Evolutionary conservation across 2,888 invertebrate genomes (phyloP), one percentile per base, ranked within the genome.

Genomic region (Dasysyrphus albostriatus): DNA sequence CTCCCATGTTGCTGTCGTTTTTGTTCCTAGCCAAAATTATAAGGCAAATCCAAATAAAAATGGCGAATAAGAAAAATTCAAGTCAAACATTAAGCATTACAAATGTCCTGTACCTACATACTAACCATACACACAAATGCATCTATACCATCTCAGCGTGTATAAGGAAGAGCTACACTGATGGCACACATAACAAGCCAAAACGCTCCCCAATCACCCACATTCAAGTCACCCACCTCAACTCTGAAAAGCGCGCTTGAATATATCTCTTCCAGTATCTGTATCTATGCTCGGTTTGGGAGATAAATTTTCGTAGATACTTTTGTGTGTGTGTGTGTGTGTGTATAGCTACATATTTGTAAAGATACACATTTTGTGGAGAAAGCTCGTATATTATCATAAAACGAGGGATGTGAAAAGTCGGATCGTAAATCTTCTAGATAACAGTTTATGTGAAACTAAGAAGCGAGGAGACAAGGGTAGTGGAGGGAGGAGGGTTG

Each of bases 391-490:
- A 92, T 92, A 91, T 92, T 92, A 92, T 92, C 92, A 92, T 92
- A 92, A 91, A 92, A 90, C 91, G 91, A 83, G 80, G 77, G 92
- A 92, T 92, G 92, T 92, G 92, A 91, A 92, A 93, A 93, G 93
- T 93, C 93, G 92, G 92, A 92, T 93, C 93, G 92, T 93, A 93
- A 93, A 93, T 93, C 93, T 93, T 93, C 89, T 89, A 92, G 93
- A 93, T 93, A 93, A 93, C 92, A 92, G 92, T 93, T 93, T 93
- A 93, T 93, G 92, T 92, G 93, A 93, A 93, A 92, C 92, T 92
- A 92, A 92, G 92, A 92, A 91, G 91, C 91, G 88, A 89, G 49
- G 49, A 32, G 58, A 44, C 34, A 51, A 37, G 37, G 49, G 34
- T 16, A 10, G 14, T 54, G 44, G 42, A 24, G 59, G 88, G 39